These are phyloP conservation scores for Eretmochelys imbricata DNA, from an alignment of 2,113 vertebrate species.

Conservation along the genomic window DNA sequence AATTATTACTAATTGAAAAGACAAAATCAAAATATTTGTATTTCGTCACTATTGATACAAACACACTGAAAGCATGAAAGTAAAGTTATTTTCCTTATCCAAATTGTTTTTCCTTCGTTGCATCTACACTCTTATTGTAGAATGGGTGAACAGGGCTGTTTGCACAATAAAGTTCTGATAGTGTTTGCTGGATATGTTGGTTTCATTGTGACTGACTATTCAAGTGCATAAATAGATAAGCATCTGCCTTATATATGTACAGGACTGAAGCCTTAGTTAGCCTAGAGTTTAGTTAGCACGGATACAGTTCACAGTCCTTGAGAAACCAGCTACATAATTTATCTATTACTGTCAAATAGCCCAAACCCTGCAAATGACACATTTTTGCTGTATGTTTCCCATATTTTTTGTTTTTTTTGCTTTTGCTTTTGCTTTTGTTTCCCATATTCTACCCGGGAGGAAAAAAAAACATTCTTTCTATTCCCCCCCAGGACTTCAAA, in stretches of 20 bases:
- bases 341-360: not conserved
- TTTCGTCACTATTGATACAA: not conserved
- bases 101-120: not conserved
- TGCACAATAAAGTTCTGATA: not conserved
- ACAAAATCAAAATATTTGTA: not conserved
- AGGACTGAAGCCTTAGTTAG: not conserved
- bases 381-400: not conserved
- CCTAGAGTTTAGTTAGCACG: not conserved
- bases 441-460: not conserved
- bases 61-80: not conserved
- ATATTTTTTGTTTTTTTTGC: no score
- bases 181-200: not conserved
- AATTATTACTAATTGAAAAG: not conserved
- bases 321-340: not conserved
- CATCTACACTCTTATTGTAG: not conserved
- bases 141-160: not conserved
- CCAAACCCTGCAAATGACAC: not conserved
- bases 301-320: not conserved
- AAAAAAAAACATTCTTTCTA: not conserved
- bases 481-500: accelerated
- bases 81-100: not conserved
- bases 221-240: not conserved
- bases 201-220: not conserved
- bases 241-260: not conserved
- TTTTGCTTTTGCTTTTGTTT: no score